Base-by-base conservation (phyloP, 2,888 invertebrate genomes). In the Noctua fimbriata region DNA sequence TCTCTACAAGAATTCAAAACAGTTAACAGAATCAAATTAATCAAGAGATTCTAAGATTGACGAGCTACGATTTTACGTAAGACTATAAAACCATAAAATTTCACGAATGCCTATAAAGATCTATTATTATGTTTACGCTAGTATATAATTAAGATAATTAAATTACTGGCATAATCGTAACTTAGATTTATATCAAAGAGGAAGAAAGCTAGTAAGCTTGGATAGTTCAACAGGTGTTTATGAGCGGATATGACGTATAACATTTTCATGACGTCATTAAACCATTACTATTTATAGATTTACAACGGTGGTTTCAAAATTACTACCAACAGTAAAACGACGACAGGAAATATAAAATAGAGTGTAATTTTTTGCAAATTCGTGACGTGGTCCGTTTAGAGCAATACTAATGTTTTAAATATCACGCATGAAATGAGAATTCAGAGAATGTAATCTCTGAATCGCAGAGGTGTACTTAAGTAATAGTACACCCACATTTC, bases 161-260 rank as follows among this genome's bases (percentile, higher is more conserved):
- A 73, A 71, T 55, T 49, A 79, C 36, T 7, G 36, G 36, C 6
- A 10, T 72, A 47, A 28, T 65, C 52, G 55, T 67, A 14, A 63
- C 36, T 44, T 66, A 21, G 73, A 75, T 69, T 67, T 36, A 21
- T 73, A 84, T 84, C 69, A 32, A 41, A n/a, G 36, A 70, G 83
- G 78, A 86, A 83, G 77, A 18, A 76, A 84, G 66, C 21, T 41
- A 49, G 1, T 58, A 24, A 65, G n/a, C 41, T 78, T 69, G 12
- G 32, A 60, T 71, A 32, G 63, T 1, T 69, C 28, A 60, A 14
- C 18, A 3, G 18, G 32, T 36, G 52, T 52, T 66, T 36, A 60
- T 44, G 24, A 78, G 32, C 18, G 2, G 16, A 58, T 58, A 49
- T 7, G 16, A 9, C 41, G 36, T 66, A 78, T 28, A 32, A 67